These are phyloP conservation scores for Calyptommatus sinebrachiatus DNA, from an alignment of 2,113 vertebrate genomes.

Conservation along the genomic window DNA sequence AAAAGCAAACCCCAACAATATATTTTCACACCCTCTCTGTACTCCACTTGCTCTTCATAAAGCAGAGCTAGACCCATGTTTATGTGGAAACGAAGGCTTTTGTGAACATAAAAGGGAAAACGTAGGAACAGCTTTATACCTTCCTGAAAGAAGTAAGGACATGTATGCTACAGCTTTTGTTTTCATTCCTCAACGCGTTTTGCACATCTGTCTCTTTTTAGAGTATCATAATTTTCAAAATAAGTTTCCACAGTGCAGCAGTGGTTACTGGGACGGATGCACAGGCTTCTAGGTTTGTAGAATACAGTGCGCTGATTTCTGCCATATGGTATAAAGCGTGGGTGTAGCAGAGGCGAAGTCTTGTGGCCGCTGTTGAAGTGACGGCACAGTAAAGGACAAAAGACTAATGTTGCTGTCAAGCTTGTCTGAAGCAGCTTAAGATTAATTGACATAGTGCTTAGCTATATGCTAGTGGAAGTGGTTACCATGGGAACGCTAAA, in stretches of 20 bases:
- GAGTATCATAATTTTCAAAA: background rate
- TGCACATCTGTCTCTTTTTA: background rate
- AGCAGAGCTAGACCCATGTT: background rate
- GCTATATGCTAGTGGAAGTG: background rate
- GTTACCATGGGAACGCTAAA: slow-evolving; percentile 43
- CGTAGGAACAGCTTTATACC: background rate
- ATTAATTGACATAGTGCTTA: slow-evolving; percentile 27
- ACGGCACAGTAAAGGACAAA: background rate
- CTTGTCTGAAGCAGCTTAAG: slow-evolving; percentile 15
- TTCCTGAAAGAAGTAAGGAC: background rate
- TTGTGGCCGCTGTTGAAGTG: background rate
- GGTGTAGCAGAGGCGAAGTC: background rate
- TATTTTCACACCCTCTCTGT: no score
- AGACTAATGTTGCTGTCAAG: slow-evolving; percentile 1
- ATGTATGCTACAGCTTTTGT: background rate
- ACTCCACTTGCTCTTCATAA: no score
- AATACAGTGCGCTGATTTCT: background rate
- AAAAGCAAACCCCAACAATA: no score
- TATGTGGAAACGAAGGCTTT: background rate
- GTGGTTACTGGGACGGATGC: background rate
- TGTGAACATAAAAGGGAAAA: no score
- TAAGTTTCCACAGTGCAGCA: background rate
- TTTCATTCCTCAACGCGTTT: no score
- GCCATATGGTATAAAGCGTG: background rate
- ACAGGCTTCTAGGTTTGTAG: background rate